Conservation (phyloP, 2,888 invertebrate genomes). For the Stenichneumon culpator region DNA sequence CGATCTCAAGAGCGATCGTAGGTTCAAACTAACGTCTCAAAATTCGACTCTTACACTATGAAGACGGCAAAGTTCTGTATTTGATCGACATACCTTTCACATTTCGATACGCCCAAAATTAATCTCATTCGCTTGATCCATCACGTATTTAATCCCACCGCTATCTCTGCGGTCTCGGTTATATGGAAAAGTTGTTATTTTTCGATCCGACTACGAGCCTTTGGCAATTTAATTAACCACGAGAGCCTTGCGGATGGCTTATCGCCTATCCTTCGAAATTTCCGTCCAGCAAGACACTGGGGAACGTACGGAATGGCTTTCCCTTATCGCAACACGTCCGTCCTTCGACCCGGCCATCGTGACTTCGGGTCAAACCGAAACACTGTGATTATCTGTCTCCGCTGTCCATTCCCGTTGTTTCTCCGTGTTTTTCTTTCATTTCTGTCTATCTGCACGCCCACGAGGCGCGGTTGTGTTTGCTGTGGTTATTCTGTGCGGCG, state of each 20-base stretch:
- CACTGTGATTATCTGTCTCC: slow-evolving; percentile 49
- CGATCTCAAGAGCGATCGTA: too few relatives aligned
- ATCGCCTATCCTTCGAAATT: slow-evolving; percentile 32
- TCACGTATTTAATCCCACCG: background rate
- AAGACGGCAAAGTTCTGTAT: background rate
- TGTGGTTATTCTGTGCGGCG: slow-evolving; percentile 8
- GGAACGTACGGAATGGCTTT: slow-evolving; percentile 14
- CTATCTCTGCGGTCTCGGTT: background rate
- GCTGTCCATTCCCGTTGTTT: slow-evolving; percentile 32
- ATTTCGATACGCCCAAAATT: background rate
- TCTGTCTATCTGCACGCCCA: slow-evolving; percentile 34
- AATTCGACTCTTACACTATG: background rate
- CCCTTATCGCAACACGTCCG: slow-evolving; percentile 34
- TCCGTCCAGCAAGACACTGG: slow-evolving; percentile 27
- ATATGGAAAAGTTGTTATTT: background rate
- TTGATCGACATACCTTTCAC: background rate
- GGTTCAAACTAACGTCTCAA: too few relatives aligned
- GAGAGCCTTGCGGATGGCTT: slow-evolving; percentile 23
- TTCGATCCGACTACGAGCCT: background rate
- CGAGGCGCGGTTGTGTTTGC: slow-evolving; percentile 19
- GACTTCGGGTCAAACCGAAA: slow-evolving; percentile 34
- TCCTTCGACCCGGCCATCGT: slow-evolving; percentile 16
- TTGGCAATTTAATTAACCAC: slow-evolving; percentile 36
- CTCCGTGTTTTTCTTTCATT: slow-evolving; percentile 26
- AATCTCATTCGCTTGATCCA: background rate